phyloP scores from a whole-genome alignment of 2,888 invertebrate genomes.

The Meteorus colon region DNA sequence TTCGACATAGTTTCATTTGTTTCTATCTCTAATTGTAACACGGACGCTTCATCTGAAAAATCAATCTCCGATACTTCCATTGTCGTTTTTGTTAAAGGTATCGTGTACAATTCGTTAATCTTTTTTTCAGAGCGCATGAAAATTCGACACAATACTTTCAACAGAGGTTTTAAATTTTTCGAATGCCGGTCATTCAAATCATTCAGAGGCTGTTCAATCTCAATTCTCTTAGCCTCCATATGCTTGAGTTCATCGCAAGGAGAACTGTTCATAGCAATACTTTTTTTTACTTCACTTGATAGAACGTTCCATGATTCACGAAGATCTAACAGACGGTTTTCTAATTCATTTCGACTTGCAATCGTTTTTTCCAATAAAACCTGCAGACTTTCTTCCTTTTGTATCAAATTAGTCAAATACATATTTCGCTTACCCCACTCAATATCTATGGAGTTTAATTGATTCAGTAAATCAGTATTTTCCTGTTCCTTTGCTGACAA shows the following conservation, averaged over 20 bases:
- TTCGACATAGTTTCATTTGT: conserved; percentile 43
- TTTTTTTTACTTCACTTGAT: conserved; percentile 42
- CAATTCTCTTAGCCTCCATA: conserved; percentile 55
- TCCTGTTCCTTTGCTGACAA: conserved; percentile 36
- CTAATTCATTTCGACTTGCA: conserved; percentile 48
- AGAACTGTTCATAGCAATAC: conserved; percentile 45
- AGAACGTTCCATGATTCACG: conserved; percentile 51
- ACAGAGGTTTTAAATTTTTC: conserved; percentile 50
- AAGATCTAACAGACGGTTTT: conserved; percentile 43
- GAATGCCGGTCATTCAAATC: conserved; percentile 46
- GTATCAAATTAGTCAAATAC: conserved; percentile 34
- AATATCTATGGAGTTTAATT: conserved; percentile 45
- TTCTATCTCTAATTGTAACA: conserved; percentile 50
- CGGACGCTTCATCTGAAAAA: conserved; percentile 28
- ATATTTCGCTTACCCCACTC: conserved; percentile 43
- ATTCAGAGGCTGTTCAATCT: conserved; percentile 57
- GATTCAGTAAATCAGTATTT: conserved; percentile 44
- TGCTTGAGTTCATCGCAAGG: conserved; percentile 59
- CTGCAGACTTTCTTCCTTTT: conserved; percentile 49
- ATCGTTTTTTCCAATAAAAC: conserved; percentile 46
- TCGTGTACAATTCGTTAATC: conserved; percentile 12
- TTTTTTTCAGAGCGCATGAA: conserved; percentile 55
- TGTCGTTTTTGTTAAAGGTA: background rate
- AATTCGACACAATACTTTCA: conserved; percentile 51
- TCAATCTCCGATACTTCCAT: conserved; percentile 1